phyloP scores from a whole-genome alignment of 2,797 vertebrate species.

The Lutjanus argentimaculatus region DNA sequence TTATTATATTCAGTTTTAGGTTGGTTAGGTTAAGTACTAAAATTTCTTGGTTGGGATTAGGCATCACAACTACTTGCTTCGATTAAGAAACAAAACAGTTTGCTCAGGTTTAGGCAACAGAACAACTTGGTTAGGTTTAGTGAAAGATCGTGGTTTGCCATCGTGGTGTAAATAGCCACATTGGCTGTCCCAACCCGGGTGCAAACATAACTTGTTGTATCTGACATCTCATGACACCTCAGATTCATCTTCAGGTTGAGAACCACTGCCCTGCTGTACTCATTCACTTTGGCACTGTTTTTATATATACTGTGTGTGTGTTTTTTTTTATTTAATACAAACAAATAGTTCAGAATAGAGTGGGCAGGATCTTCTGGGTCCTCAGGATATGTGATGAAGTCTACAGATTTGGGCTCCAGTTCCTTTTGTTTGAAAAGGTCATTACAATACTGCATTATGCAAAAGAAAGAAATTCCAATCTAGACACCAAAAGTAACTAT shows the following conservation, averaged over 20 bases:
- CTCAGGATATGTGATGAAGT: conserved; percentile 68
- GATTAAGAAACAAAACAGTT: too few species aligned
- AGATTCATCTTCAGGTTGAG: background rate
- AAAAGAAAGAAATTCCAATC: conserved; percentile 55
- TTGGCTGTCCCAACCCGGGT: too few species aligned
- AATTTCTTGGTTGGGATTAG: too few species aligned
- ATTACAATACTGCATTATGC: conserved; percentile 66
- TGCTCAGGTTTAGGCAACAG: too few species aligned
- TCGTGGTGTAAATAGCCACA: too few species aligned
- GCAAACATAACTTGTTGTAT: background rate
- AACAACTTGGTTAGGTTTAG: too few species aligned
- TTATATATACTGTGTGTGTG: background rate
- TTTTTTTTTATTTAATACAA: conserved; percentile 31
- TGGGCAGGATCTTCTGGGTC: conserved; percentile 50
- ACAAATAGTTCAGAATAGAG: conserved; percentile 46
- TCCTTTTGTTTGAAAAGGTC: conserved; percentile 80
- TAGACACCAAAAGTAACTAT: conserved; percentile 73
- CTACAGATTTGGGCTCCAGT: conserved; percentile 87
- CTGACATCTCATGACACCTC: background rate
- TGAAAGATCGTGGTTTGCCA: too few species aligned
- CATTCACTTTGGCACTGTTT: conserved; percentile 44
- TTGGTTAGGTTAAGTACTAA: too few species aligned
- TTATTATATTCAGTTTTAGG: too few species aligned
- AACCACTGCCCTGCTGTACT: conserved; percentile 9
- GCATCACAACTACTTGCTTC: too few species aligned